Conservation (phyloP, 1,140 invertebrate genomes). For the Riptortus pedestris region DNA sequence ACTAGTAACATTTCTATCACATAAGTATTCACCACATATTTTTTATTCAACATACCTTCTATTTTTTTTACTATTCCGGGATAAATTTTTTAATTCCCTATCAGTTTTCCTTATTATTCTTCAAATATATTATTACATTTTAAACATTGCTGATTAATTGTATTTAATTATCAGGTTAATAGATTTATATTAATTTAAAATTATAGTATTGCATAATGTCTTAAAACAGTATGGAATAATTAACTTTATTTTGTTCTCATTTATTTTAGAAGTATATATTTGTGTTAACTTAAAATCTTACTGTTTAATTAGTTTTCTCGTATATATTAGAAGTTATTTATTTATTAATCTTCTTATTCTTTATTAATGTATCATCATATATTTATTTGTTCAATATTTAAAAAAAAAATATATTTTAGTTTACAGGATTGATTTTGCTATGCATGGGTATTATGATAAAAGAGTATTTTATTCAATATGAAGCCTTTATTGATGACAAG, state of each 20-base stretch:
- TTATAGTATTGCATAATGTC: too few relatives aligned
- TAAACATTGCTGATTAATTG: not conserved
- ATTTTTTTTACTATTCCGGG: not conserved
- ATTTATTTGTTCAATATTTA: not conserved
- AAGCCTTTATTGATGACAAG: constrained; percentile 35
- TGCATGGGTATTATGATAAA: constrained; percentile 34
- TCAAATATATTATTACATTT: not conserved
- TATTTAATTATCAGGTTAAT: not conserved
- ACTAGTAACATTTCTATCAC: not conserved
- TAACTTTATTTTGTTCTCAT: not conserved
- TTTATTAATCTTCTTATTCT: constrained; percentile 5
- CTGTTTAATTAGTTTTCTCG: not conserved
- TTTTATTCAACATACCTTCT: not conserved
- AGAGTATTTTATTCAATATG: constrained; percentile 36
- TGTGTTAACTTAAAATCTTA: not conserved
- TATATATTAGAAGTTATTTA: not conserved
- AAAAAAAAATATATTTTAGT: constrained; percentile 25
- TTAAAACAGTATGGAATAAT: not conserved
- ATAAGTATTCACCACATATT: not conserved
- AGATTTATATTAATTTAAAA: too few relatives aligned
- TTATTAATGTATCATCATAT: not conserved
- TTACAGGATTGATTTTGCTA: constrained; percentile 35
- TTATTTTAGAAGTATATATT: not conserved
- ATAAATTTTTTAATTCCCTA: not conserved
- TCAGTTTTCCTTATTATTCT: not conserved